A percentile compares a stretch with the other conserved stretches of the same genome.
Conservation (phyloP, 2,113 vertebrate species). For the Artemisiospiza belli region DNA sequence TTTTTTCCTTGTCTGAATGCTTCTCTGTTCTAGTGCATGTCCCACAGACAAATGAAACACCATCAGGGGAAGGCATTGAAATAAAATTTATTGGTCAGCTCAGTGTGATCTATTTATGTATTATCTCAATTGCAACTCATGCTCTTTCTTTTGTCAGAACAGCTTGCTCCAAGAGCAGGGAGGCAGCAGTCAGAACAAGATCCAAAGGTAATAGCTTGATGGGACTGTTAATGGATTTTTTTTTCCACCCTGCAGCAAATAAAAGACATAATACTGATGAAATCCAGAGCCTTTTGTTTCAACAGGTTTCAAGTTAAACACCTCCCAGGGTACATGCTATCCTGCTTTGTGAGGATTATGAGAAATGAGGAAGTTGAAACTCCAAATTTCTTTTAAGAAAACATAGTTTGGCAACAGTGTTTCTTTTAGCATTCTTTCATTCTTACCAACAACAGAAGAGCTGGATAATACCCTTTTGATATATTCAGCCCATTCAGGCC, state of each 20-base stretch:
- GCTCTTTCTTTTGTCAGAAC: background rate
- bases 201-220: background rate
- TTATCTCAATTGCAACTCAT: background rate
- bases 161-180: background rate
- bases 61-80: background rate
- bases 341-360: constrained; percentile 8
- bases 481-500: background rate
- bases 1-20: constrained; percentile 25
- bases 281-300: background rate
- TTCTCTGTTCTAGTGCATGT: background rate
- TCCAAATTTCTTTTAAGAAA: constrained; percentile 1
- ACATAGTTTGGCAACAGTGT: background rate
- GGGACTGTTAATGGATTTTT: background rate
- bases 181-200: background rate
- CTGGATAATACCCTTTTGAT: constrained; percentile 3
- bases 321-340: background rate
- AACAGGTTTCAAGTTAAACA: background rate
- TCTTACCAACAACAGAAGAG: background rate
- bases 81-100: constrained; percentile 36
- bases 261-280: background rate
- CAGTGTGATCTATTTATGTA: background rate
- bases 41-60: background rate
- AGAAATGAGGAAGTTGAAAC: background rate
- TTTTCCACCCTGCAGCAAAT: background rate
- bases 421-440: background rate